Base-by-base conservation (phyloP, 2,888 invertebrate species). In the Limnephilus rhombicus region DNA sequence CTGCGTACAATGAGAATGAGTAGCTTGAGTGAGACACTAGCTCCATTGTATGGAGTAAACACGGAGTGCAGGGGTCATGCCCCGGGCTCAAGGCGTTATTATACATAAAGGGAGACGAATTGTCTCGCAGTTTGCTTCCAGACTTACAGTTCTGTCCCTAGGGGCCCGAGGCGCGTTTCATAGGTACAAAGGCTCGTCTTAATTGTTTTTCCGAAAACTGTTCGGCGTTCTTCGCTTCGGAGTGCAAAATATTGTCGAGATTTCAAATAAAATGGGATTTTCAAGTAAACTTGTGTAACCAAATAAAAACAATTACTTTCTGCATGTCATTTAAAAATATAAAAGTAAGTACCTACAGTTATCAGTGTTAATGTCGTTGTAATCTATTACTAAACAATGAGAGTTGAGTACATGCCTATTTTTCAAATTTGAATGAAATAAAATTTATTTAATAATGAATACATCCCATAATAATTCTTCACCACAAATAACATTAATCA, bases 61-160 rank as follows among this genome's bases (percentile, higher is more conserved):
- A 68, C 68, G 68, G 68, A 68, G 68, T 68, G 68, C 68, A 68
- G 68, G 68, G 68, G 68, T 68, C 68, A 68, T 68, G 68, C 68
- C 68, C 68, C 68, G 68, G 68, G 68, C 68, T 53, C 53, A 53
- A 18, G 18, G 53, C 53, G 53, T 53, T 53, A 53, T 18, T 53
- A 53, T 53, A 68, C 68, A 68, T 68, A 68, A 68, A 68, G 68
- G 68, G 68, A n/a, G 68, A 68, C 24, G 68, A 68, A 68, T 24
- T 24, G 68, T 68, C 24, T 68, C 68, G 68, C 68, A 24, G 24
- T n/a, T 68, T 68, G 24, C 68, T 68, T 24, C 4, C 68, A 68
- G 68, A 7, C 68, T 68, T 18, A 0, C 68, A 68, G 68, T 68
- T n/a, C 68, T 68, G 24, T 24, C 68, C 68, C 68, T 68, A n/a